Evolutionary conservation across 2,113 vertebrate species (phyloP), one percentile per base, ranked within the genome.

Genomic region (Capra hircus): DNA sequence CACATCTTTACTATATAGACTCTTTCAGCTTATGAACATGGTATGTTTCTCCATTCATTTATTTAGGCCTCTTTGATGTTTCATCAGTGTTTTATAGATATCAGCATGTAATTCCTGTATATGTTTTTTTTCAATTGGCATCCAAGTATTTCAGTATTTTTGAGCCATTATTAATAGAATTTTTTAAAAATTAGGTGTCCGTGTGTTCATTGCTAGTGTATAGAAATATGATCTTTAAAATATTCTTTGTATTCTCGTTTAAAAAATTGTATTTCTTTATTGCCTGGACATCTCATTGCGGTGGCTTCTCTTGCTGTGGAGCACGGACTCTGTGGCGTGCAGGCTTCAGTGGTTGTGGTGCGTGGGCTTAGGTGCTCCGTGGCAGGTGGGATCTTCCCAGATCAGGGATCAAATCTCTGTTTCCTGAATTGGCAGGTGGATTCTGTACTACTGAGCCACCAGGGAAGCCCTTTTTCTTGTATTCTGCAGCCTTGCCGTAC

Each of bases 51-150:
- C 15, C 14, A 50, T 96, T 93, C 30, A 50, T 86, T 90, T 55
- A 67, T 64, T 96, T 71, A 80, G 67, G 23, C 62, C 33, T 91
- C 52, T 81, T 91, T 82, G 50, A 28, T 88, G 74, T 48, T 95
- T 88, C 16, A 7, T 83, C 36, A 59, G 36, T 87, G 27, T 64
- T 81, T 67, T 82, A 2, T 78, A 78, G 30, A 21, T 84, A 17
- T 97, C 48, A 67, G 43, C 52, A 90, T 86, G 57, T 3, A 55
- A 89, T 33, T 57, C 21, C 12, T 80, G 9, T 84, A 16, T 86
- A 9, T 74, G 2, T 90, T 45, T 87, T 82, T 40, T 95, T 78
- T 77, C 57, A 15, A 83, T 64, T 95, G 52, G 45, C 2, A 33
- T 88, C 25, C 64, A 64, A 55, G n/a, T 60, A 57, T 90, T 90